Conservation (phyloP, 2,113 vertebrate genomes). For the Thunnus thynnus region DNA sequence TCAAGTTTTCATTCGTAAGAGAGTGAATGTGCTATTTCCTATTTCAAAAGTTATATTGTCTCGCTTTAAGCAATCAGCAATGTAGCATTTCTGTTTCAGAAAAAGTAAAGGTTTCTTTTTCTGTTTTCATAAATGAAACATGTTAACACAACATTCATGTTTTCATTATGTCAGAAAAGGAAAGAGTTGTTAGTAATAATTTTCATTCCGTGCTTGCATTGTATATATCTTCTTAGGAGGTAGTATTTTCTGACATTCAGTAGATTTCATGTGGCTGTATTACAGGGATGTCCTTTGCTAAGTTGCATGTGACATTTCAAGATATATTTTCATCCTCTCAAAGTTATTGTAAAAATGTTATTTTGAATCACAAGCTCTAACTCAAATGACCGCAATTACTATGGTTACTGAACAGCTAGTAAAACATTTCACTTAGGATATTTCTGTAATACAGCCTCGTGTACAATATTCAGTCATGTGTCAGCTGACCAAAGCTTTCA, state of each 20-base stretch:
- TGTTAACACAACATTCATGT: neutral
- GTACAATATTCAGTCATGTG: slow-evolving; percentile 1
- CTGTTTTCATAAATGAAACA: no score
- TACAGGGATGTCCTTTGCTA: neutral
- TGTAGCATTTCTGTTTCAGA: no score
- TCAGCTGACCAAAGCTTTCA: slow-evolving; percentile 7
- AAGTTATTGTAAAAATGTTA: no score
- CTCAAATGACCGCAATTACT: no score
- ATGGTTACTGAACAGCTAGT: no score
- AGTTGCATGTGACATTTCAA: neutral
- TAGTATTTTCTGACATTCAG: neutral
- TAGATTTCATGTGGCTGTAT: neutral
- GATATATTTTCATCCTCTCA: no score
- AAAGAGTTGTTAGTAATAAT: neutral
- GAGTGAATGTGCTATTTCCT: neutral
- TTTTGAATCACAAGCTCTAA: no score
- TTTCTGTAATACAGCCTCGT: neutral
- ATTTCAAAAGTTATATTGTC: slow-evolving; percentile 1
- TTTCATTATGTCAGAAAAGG: no score
- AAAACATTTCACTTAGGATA: neutral
- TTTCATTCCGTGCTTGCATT: neutral
- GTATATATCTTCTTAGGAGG: neutral
- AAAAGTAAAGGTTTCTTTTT: no score
- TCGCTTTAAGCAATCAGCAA: neutral
- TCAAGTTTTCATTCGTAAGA: neutral